phyloP scores from a whole-genome alignment of 2,888 invertebrate genomes.

The Schizotus pectinicornis region DNA sequence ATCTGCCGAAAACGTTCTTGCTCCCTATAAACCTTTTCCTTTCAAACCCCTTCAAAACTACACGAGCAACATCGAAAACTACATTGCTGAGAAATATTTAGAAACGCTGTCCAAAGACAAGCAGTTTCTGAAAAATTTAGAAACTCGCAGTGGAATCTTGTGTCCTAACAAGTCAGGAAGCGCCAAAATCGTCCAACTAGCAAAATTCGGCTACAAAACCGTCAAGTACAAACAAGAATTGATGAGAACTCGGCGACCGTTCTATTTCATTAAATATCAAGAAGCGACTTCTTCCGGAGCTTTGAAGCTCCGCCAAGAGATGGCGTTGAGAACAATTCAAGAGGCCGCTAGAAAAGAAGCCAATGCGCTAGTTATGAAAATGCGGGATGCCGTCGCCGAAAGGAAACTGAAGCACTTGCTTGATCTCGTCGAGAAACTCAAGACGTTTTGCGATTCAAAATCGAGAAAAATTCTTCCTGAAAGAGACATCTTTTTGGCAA shows the following conservation, averaged over 20 bases:
- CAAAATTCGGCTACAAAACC: constrained; percentile 50
- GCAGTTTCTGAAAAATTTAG: constrained; percentile 54
- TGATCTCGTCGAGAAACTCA: constrained; percentile 55
- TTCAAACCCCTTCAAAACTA: constrained; percentile 54
- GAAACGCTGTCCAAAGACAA: constrained; percentile 58
- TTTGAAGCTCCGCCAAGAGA: constrained; percentile 45
- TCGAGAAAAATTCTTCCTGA: constrained; percentile 55
- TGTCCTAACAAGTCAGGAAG: constrained; percentile 55
- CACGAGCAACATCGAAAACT: constrained; percentile 55
- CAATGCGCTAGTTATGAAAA: constrained; percentile 49
- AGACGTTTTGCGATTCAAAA: constrained; percentile 56
- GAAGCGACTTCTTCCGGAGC: constrained; percentile 50
- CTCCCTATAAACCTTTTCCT: constrained; percentile 45
- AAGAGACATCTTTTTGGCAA: constrained; percentile 52
- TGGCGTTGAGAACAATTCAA: constrained; percentile 49
- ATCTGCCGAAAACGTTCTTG: constrained; percentile 45
- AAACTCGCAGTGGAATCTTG: constrained; percentile 45
- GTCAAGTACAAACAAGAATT: constrained; percentile 55
- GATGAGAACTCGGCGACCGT: constrained; percentile 57
- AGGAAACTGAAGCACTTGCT: constrained; percentile 37
- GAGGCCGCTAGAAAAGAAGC: constrained; percentile 54
- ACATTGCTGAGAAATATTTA: constrained; percentile 58
- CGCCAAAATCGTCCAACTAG: constrained; percentile 45
- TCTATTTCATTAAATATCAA: constrained; percentile 57
- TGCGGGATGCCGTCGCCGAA: constrained; percentile 48